These are phyloP conservation scores for Ciconia stormi DNA, from an alignment of 2,113 vertebrate genomes.

Conservation along the genomic window DNA sequence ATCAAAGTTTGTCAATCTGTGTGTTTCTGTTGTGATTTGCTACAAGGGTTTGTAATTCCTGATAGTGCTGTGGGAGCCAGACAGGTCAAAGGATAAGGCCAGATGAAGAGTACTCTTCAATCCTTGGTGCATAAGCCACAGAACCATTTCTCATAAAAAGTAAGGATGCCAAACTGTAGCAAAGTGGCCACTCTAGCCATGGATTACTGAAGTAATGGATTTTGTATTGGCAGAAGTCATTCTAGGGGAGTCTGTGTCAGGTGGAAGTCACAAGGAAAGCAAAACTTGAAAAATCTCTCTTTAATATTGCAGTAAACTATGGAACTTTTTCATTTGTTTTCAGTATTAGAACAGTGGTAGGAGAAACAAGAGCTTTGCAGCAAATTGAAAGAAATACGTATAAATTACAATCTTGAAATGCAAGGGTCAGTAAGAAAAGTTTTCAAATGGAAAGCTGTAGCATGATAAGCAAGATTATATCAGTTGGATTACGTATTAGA, in stretches of 20 bases:
- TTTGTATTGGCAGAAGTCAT: not conserved
- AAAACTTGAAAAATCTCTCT: not conserved
- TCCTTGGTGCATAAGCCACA: not conserved
- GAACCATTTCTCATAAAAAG: not conserved
- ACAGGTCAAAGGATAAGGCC: not conserved
- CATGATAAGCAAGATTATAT: not conserved
- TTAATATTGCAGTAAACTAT: not conserved
- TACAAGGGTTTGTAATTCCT: not conserved
- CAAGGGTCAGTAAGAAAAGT: not conserved
- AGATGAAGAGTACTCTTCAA: not conserved
- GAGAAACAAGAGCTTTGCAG: not conserved
- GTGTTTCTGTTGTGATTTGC: not conserved
- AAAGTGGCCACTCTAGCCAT: not conserved
- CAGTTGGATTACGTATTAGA: not conserved
- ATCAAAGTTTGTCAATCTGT: not conserved
- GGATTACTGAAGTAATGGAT: not conserved
- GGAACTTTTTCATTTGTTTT: not conserved
- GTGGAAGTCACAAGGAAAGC: not conserved
- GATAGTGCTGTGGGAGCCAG: not conserved
- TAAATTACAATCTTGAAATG: not conserved
- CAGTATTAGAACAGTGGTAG: not conserved
- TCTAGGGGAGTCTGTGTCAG: not conserved
- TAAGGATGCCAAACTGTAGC: not conserved
- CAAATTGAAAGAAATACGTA: not conserved
- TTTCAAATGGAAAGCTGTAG: not conserved